Conservation (phyloP, 2,888 invertebrate species). For the Dynastes hyllus region DNA sequence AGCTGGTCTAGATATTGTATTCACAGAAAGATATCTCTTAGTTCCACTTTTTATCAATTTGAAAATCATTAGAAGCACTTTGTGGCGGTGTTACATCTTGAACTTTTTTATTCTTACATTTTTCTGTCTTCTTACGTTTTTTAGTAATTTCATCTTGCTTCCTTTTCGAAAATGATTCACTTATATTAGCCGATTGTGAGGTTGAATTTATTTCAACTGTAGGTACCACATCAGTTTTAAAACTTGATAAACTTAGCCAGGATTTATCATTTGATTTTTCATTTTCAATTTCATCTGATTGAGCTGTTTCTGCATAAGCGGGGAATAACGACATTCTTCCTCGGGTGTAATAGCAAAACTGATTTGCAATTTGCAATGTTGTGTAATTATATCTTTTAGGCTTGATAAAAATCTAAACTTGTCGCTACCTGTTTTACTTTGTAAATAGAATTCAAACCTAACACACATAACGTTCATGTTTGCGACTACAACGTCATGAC, state of each 20-base stretch:
- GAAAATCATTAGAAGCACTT: conserved; percentile 72
- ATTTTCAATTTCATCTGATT: conserved; percentile 48
- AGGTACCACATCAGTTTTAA: conserved; percentile 61
- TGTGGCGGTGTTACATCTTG: conserved; percentile 18
- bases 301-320: conserved; percentile 68
- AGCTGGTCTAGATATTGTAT: conserved; percentile 78
- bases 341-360: neutral
- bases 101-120: conserved; percentile 56
- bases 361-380: too few species aligned
- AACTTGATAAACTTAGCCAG: conserved; percentile 71
- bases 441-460: too few species aligned
- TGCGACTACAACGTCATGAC: too few species aligned
- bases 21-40: conserved; percentile 75
- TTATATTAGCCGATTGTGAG: conserved; percentile 26
- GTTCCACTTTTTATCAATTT: conserved; percentile 75
- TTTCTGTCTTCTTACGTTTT: conserved; percentile 60
- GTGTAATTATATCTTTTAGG: too few species aligned
- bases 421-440: too few species aligned
- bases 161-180: neutral
- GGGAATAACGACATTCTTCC: conserved; percentile 71
- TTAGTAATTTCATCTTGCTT: conserved; percentile 60
- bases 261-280: conserved; percentile 52
- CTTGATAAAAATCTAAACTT: too few species aligned
- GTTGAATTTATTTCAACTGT: conserved; percentile 15
- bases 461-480: too few species aligned